Percentiles rank a stretch among this genome's conserved stretches.
phyloP scores from a whole-genome alignment of 2,888 invertebrate genomes.

The Hirtodrosophila confusa region DNA sequence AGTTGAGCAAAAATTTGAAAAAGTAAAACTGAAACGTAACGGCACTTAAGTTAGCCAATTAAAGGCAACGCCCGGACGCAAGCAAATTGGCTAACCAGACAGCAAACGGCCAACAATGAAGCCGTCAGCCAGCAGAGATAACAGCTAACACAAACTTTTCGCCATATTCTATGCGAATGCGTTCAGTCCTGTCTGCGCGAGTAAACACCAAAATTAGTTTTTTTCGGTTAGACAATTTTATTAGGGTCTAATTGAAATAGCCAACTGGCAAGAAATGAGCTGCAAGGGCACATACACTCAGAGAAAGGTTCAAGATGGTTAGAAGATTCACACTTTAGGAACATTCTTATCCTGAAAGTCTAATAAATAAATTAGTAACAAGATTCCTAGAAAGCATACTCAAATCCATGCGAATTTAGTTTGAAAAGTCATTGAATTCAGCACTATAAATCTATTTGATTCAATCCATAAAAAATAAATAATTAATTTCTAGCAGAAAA shows the following conservation, averaged over 20 bases:
- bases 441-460: no score
- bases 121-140: slow-evolving; percentile 2
- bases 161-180: not conserved
- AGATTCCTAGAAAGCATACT: no score
- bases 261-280: slow-evolving; percentile 61
- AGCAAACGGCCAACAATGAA: slow-evolving; percentile 8
- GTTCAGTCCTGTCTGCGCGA: slow-evolving; percentile 33
- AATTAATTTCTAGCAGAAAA: no score
- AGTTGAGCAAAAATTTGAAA: slow-evolving; percentile 37
- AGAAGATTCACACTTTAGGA: no score
- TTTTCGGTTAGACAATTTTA: slow-evolving; percentile 69
- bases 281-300: slow-evolving; percentile 21
- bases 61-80: slow-evolving; percentile 52
- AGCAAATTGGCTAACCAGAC: slow-evolving; percentile 20
- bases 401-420: no score
- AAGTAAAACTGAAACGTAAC: slow-evolving; percentile 69
- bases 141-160: slow-evolving; percentile 9
- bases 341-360: no score
- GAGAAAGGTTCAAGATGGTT: no score
- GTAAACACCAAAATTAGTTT: slow-evolving; percentile 66
- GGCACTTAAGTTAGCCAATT: slow-evolving; percentile 80
- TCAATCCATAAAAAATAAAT: no score
- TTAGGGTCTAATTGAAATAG: slow-evolving; percentile 77
- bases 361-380: no score
- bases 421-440: no score